A percentile compares a stretch with the other conserved stretches of the same genome.
Conservation (phyloP, 2,888 invertebrate species). For the Drosophila lacicola region DNA sequence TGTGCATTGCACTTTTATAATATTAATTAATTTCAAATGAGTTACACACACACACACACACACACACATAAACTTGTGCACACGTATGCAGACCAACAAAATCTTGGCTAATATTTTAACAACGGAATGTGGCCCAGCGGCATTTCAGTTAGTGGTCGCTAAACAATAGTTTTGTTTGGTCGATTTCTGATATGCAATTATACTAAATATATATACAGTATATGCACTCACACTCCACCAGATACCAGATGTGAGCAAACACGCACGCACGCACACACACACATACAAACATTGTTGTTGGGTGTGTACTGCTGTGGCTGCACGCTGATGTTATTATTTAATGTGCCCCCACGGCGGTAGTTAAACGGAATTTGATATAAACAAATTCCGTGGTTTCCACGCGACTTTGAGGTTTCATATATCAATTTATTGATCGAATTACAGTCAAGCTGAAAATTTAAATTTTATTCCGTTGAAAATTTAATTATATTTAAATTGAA, state of each 20-base stretch:
- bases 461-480: conserved; percentile 27
- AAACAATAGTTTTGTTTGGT: conserved; percentile 61
- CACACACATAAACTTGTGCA: conserved; percentile 8
- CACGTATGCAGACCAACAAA: conserved; percentile 9
- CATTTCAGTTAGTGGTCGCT: conserved; percentile 55
- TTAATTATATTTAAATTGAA: conserved; percentile 14
- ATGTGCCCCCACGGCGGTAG: conserved; percentile 51
- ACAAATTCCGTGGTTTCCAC: conserved; percentile 34
- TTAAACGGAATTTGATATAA: conserved; percentile 71
- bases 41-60: conserved; percentile 18
- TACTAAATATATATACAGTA: background rate
- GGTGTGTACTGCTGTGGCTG: conserved; percentile 3
- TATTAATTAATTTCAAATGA: conserved; percentile 74
- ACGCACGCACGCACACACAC: conserved; percentile 1
- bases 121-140: conserved; percentile 49
- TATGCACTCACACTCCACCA: background rate
- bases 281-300: conserved; percentile 6
- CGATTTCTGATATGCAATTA: conserved; percentile 43
- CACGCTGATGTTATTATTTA: conserved; percentile 45
- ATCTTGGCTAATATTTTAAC: conserved; percentile 61
- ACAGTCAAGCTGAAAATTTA: conserved; percentile 1
- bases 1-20: conserved; percentile 66
- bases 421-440: conserved; percentile 44
- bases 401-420: conserved; percentile 43
- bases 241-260: conserved; percentile 17